Evolutionary conservation across 2,797 vertebrate species (phyloP).

Genomic region (Gallirallus australis): DNA sequence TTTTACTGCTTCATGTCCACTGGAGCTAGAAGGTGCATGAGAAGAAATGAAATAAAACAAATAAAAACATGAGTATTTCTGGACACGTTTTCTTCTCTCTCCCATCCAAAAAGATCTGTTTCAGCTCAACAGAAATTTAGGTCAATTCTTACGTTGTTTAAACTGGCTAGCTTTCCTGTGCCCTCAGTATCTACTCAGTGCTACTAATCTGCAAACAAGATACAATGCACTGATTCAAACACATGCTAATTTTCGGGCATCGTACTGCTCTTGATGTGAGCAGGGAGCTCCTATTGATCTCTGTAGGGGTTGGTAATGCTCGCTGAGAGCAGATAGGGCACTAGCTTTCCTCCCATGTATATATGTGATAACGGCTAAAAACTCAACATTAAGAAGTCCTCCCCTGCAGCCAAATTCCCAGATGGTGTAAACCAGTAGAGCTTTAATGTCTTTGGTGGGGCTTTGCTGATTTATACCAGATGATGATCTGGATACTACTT

Average conservation of each 20-base stretch:
- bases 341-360: constrained; percentile 49
- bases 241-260: constrained; percentile 66
- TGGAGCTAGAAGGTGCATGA: not conserved
- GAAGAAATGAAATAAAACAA: not conserved
- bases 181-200: constrained; percentile 55
- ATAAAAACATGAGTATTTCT: not conserved
- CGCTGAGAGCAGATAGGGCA: constrained; percentile 45
- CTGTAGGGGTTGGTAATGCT: constrained; percentile 30
- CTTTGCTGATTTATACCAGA: constrained; percentile 59
- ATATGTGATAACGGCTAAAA: constrained; percentile 57
- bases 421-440: constrained; percentile 51
- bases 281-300: constrained; percentile 53
- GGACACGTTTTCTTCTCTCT: not conserved
- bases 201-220: constrained; percentile 67
- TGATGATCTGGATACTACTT: constrained; percentile 41
- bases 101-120: constrained; percentile 40
- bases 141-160: constrained; percentile 56
- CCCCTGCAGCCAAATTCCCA: constrained; percentile 43
- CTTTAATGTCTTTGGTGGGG: constrained; percentile 55
- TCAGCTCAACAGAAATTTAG: constrained; percentile 66
- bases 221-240: constrained; percentile 55
- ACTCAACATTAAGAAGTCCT: constrained; percentile 20
- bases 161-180: constrained; percentile 49
- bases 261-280: constrained; percentile 53
- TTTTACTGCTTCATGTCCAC: not conserved